Conservation (phyloP, 2,888 invertebrate species). For the Lepidochitona cinerea region DNA sequence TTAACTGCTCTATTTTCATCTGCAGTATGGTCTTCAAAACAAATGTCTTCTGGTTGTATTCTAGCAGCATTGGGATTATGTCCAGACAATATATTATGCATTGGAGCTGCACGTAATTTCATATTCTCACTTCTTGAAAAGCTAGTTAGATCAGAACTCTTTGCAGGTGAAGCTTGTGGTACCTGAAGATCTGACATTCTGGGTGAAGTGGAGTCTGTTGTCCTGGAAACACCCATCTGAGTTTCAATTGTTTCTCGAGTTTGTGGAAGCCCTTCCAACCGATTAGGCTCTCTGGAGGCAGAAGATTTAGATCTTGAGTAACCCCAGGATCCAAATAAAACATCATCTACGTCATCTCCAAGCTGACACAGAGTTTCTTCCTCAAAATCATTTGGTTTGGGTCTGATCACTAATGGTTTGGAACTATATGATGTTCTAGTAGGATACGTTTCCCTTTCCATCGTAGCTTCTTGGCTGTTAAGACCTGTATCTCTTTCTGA, state of each 20-base stretch:
- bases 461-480: neutral
- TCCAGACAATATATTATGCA: neutral
- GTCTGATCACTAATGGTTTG: neutral
- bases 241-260: neutral
- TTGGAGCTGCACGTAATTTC: neutral
- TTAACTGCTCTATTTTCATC: neutral
- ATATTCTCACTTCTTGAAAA: slow-evolving; percentile 30
- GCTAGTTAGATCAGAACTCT: slow-evolving; percentile 54
- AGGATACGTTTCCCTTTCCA: neutral
- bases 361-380: neutral
- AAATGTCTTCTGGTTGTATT: neutral
- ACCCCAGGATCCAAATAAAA: neutral
- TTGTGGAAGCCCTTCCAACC: neutral
- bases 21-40: neutral
- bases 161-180: slow-evolving; percentile 32
- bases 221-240: too few species aligned
- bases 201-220: neutral
- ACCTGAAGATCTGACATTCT: neutral
- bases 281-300: neutral
- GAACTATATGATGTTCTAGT: neutral
- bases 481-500: neutral
- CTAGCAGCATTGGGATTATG: neutral
- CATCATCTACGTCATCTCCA: neutral
- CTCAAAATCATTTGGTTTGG: neutral
- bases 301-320: neutral